Evolutionary conservation across 2,888 invertebrate species (phyloP), one percentile per base, ranked within the genome.

Genomic region (Coleophora deauratella): DNA sequence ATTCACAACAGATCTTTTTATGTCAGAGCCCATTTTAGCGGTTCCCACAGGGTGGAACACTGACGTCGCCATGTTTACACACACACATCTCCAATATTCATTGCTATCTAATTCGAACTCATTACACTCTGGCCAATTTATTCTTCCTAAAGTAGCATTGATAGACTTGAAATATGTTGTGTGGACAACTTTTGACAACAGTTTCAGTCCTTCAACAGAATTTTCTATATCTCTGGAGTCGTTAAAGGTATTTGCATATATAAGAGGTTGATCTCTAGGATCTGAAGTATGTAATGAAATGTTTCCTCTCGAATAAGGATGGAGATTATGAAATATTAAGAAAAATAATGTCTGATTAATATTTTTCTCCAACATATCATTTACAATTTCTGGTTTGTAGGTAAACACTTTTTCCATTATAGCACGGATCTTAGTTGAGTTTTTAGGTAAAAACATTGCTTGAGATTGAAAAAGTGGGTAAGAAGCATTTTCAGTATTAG

Each of bases 221-320:
- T 7, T 10, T 9, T 77, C 61, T 0, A 86, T 51, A 56, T 91
- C 91, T n/a, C 71, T 55, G 9, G 72, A 62, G 3, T 88, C 73
- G 0, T 74, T 66, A 30, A 90, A 73, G 56, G 90, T 90, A 44
- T 89, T 89, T 0, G 89, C 73, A 41, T 86, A 72, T 31, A 92
- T 86, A 28, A 81, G 50, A 0, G 91, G 91, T 28, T 78, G 68
- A 4, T 88, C 86, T 3, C 59, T 52, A 0, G 90, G 89, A 55
- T 91, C 67, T 0, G 54, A 48, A 4, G 86, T 87, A 35, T 69
- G 69, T 1, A 93, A 61, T 11, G 73, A 64, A 1, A 93, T 52
- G 28, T 59, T 52, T 2, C 91, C 90, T 9, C 68, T 71, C 0
- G 88, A 88, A 49, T 75, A 59, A 0, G 88, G 87, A 40, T 81